Evolutionary conservation across 1,140 invertebrate genomes (phyloP), one percentile per base, ranked within the genome.

Genomic region (Penaeus chinensis): DNA sequence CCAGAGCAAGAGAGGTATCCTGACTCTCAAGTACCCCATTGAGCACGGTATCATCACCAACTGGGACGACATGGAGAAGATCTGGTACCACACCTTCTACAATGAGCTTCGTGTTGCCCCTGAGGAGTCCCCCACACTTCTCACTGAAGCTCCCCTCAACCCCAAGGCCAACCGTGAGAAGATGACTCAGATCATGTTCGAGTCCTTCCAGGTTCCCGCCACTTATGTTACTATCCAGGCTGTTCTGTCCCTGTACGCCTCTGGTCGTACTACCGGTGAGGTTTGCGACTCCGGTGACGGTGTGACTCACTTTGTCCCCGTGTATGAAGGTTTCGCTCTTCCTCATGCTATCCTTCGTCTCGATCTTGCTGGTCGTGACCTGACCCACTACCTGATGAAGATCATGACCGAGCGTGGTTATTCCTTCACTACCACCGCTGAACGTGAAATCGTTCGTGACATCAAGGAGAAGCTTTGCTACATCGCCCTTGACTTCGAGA

Each of bases 21-120:
- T 98, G 90, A 97, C 96, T 88, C 93, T 98, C 90, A 97, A 97
- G 93, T 98, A 98, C 94, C 97, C 97, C 90, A 97, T 98, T 93
- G 96, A 98, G 93, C 97, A 98, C 94, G 97, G 97, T 91, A 97
- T 98, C 93, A 96, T 98, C 92, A 98, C 97, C 92, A 98, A 98
- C 95, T 98, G 97, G 97, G 97, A 98, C 91, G 97, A 98, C 93
- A 98, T 99, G 97, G 97, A 98, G 93, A 98, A 98, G 92, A 96
- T 99, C 93, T 98, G 97, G 97, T 97, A 98, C 93, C 96, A 98
- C 93, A 97, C 96, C 90, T 98, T 98, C 94, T 98, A 97, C 94
- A 98, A 98, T 93, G 97, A 98, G 93, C 94, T 99, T 89, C 95
- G 97, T 93, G 97, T 98, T 89, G 97, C 97, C 85, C 97, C 97